phyloP scores from a whole-genome alignment of 2,888 invertebrate genomes.

The Seira musarum region DNA sequence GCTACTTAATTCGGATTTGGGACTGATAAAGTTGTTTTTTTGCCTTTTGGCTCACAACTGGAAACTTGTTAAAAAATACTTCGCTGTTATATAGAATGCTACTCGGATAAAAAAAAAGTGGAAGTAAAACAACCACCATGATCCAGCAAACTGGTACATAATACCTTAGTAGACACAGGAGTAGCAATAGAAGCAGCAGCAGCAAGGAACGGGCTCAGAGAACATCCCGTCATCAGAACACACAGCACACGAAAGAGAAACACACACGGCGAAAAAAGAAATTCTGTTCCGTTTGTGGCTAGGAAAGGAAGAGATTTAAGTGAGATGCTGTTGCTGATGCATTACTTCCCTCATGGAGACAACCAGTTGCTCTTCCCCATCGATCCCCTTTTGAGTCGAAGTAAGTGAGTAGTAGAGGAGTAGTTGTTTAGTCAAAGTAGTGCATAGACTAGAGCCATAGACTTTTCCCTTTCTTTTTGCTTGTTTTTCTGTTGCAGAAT shows the following conservation, averaged over 20 bases:
- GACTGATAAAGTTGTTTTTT: slow-evolving; percentile 13
- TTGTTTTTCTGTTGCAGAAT: slow-evolving; percentile 9
- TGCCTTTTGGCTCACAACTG: slow-evolving; percentile 16
- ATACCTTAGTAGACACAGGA: too few relatives aligned
- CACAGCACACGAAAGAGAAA: too few relatives aligned
- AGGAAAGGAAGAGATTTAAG: slow-evolving; percentile 3
- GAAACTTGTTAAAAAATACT: slow-evolving; percentile 1
- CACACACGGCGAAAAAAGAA: background rate
- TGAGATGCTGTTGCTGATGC: slow-evolving; percentile 21
- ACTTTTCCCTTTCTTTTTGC: slow-evolving; percentile 7
- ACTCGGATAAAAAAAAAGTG: too few relatives aligned
- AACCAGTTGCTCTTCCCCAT: slow-evolving; percentile 70
- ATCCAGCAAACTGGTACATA: too few relatives aligned
- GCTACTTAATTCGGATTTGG: slow-evolving; percentile 19
- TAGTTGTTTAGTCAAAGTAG: background rate
- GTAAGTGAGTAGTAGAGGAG: background rate
- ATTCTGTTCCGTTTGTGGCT: background rate
- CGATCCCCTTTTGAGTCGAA: slow-evolving; percentile 59
- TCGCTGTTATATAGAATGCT: too few relatives aligned
- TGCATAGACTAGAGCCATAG: background rate
- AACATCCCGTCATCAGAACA: too few relatives aligned
- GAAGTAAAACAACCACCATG: too few relatives aligned
- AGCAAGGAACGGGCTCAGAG: too few relatives aligned
- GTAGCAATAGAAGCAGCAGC: too few relatives aligned
- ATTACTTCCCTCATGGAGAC: slow-evolving; percentile 61